Percentiles rank a stretch among this genome's conserved stretches.
Conservation (phyloP, 2,888 invertebrate genomes). For the Stenchaetothrips biformis region DNA sequence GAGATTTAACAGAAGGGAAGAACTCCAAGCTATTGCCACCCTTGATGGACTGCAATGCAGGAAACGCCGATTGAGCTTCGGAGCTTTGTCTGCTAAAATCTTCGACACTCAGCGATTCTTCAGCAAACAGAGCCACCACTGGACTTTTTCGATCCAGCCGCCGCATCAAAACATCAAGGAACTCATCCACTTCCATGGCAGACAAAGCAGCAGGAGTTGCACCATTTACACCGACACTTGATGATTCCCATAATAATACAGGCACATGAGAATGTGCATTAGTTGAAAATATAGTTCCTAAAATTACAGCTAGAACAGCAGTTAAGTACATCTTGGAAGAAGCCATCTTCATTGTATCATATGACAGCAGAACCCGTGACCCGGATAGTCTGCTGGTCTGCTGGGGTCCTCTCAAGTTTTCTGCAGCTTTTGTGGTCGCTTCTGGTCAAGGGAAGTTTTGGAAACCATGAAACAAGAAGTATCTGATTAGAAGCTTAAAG, state of each 20-base stretch:
- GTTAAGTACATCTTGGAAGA: conserved; percentile 21
- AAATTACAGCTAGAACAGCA: conserved; percentile 16
- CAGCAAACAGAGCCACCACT: conserved; percentile 52
- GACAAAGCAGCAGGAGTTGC: conserved; percentile 35
- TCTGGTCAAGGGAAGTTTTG: no score
- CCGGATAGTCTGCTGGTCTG: conserved; percentile 22
- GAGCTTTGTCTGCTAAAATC: conserved; percentile 53
- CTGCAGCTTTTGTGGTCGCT: no score
- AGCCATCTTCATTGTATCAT: conserved; percentile 25
- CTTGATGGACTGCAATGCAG: conserved; percentile 37
- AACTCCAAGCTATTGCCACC: conserved; percentile 35
- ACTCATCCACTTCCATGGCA: conserved; percentile 36
- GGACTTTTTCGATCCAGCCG: conserved; percentile 45
- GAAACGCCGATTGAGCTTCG: conserved; percentile 42
- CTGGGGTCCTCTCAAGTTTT: not conserved
- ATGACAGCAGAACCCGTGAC: conserved; percentile 22
- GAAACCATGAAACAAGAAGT: no score
- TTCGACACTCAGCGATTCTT: conserved; percentile 55
- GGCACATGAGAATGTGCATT: conserved; percentile 34
- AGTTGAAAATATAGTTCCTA: not conserved
- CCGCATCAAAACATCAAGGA: conserved; percentile 42
- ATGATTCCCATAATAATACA: conserved; percentile 38
- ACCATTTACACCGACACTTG: conserved; percentile 34
- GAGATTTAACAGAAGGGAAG: conserved; percentile 36
- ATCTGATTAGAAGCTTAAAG: no score